Evolutionary conservation across 2,888 invertebrate genomes (phyloP), one percentile per base, ranked within the genome.

Genomic region (Melanophora roralis): DNA sequence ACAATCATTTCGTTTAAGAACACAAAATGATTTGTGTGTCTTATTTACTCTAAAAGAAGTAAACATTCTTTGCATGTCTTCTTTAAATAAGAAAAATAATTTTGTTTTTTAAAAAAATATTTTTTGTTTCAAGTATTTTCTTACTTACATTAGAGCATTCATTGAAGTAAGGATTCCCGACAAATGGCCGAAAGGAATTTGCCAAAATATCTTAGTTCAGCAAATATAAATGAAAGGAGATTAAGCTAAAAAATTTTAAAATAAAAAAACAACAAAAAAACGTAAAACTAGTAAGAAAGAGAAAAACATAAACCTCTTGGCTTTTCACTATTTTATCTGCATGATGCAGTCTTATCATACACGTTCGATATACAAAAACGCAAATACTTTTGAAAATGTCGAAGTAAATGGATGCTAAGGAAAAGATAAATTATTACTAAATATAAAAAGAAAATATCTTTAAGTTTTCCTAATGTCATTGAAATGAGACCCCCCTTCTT

Each of bases 371-470:
- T 27, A 27, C 27, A 27, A 27, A n/a, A 27, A 27, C 27, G 27
- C 40, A 60, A 64, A 45, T 36, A 5, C 23, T 62, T 36, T 72
- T 1, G 23, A 43, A 55, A 59, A 23, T 59, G 14, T 59, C 59
- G 8, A 59, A 40, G 23, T 40, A 14, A 59, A 45, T 53, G 72
- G 57, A 74, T 74, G 49, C 43, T 65, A 21, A 38, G 3, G 27
- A 49, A 38, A 57, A 38, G 55, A 64, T 59, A 67, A 59, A 72
- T 72, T 64, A 62, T 27, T 34, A 45, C 45, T n/a, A 36, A 36
- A 23, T 34, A 59, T 23, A 40, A 36, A 59, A 23, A 57, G 34
- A 21, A 21, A 57, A 49, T 36, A 53, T 32, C 16, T 55, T 47
- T 9, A 43, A 68, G 36, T 62, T 68, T 14, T 60, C 55, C 62